A percentile compares a stretch with the other conserved stretches of the same genome.
These are phyloP conservation scores for Phrynocephalus forsythii DNA, from an alignment of 2,797 vertebrate genomes.

Conservation along the genomic window DNA sequence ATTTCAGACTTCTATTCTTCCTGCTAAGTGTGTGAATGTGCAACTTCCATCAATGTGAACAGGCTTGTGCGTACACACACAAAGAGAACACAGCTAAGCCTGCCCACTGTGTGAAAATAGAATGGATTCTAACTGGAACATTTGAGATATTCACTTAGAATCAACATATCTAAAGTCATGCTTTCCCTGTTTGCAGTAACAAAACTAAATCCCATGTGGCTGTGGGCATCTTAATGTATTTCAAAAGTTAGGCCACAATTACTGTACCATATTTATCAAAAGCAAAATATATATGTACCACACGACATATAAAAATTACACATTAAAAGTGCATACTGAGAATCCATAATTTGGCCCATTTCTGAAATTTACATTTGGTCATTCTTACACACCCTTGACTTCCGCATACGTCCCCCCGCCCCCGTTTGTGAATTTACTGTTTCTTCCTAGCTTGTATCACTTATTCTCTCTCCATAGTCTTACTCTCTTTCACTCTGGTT, in stretches of 20 bases:
- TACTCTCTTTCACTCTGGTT: conserved; percentile 70
- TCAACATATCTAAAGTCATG: conserved; percentile 72
- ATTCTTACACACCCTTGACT: conserved; percentile 69
- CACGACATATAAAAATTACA: conserved; percentile 83
- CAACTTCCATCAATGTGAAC: conserved; percentile 47
- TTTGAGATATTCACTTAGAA: conserved; percentile 70
- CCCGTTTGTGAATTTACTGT: conserved; percentile 61
- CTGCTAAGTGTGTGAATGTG: conserved; percentile 35
- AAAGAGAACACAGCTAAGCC: conserved; percentile 63
- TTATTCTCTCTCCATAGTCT: conserved; percentile 57
- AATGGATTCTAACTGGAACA: conserved; percentile 71
- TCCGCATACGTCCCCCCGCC: conserved; percentile 58
- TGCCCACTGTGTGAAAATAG: conserved; percentile 70
- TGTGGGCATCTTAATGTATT: conserved; percentile 75
- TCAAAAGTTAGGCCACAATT: conserved; percentile 81
- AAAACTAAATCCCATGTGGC: conserved; percentile 79
- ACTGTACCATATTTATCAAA: conserved; percentile 80
- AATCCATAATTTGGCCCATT: conserved; percentile 81
- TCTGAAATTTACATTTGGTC: conserved; percentile 83
- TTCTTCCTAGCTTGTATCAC: conserved; percentile 58
- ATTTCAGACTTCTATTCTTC: conserved; percentile 67
- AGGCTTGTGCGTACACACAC: conserved; percentile 17
- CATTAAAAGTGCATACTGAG: conserved; percentile 82
- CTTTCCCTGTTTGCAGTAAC: conserved; percentile 69
- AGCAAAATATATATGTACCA: conserved; percentile 84